phyloP scores from a whole-genome alignment of 2,888 invertebrate species.

The Agonopterix arenella region DNA sequence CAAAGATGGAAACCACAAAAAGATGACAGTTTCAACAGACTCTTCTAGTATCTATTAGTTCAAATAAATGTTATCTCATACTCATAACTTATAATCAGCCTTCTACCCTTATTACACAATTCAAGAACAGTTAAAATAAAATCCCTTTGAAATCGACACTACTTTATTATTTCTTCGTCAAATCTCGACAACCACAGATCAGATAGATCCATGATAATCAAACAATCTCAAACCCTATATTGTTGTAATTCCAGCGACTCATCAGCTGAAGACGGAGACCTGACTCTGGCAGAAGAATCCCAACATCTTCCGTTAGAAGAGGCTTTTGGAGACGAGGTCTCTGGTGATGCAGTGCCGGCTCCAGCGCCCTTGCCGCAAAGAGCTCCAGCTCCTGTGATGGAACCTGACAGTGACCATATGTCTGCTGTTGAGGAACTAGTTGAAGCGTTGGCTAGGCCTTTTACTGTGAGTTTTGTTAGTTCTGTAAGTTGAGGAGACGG shows the following conservation, averaged over 20 bases:
- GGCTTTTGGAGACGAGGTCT: slow-evolving; percentile 63
- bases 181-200: background rate
- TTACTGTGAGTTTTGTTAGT: slow-evolving; percentile 44
- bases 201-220: background rate
- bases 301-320: slow-evolving; percentile 56
- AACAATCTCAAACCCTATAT: background rate
- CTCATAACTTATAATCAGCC: no score
- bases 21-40: no score
- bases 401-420: slow-evolving; percentile 49
- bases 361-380: slow-evolving; percentile 61
- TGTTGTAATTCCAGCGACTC: slow-evolving; percentile 39
- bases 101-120: no score
- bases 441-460: slow-evolving; percentile 64
- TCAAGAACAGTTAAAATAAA: no score
- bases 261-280: slow-evolving; percentile 52
- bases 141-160: no score
- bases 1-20: no score
- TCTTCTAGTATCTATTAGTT: no score
- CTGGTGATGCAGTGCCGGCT: slow-evolving; percentile 56
- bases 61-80: no score
- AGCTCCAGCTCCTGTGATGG: slow-evolving; percentile 53
- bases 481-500: no score
- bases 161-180: no score
- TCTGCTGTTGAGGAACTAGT: slow-evolving; percentile 63
- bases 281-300: slow-evolving; percentile 42